These are phyloP conservation scores for Caloenas nicobarica DNA, from an alignment of 2,113 vertebrate genomes.

Conservation along the genomic window DNA sequence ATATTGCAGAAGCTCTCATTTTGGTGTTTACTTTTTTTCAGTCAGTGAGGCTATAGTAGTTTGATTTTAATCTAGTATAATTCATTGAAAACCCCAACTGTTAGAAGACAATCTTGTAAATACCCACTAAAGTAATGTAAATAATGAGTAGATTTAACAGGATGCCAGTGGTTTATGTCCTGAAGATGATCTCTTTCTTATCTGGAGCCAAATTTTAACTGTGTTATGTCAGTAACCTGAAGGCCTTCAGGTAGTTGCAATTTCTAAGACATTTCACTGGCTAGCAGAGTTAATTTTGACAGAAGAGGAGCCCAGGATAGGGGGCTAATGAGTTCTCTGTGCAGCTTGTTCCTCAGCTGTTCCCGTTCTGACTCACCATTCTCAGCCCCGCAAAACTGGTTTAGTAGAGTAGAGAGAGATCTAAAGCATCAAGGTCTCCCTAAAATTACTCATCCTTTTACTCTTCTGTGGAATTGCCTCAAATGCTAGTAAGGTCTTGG, in stretches of 20 bases:
- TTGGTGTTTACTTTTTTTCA: not conserved
- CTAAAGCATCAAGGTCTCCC: not conserved
- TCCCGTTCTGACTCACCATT: not conserved
- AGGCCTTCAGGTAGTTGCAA: not conserved
- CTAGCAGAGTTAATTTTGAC: not conserved
- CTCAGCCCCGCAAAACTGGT: not conserved
- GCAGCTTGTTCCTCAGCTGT: not conserved
- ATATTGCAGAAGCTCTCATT: not conserved
- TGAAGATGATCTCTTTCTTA: not conserved
- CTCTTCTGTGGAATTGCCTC: not conserved
- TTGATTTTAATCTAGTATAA: not conserved
- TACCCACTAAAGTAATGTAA: not conserved
- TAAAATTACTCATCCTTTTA: not conserved
- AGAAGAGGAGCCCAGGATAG: not conserved
- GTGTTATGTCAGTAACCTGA: not conserved
- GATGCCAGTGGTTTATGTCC: not conserved
- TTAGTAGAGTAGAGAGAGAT: not conserved
- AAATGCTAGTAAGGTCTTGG: not conserved
- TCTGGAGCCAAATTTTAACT: not conserved
- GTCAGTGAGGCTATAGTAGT: not conserved
- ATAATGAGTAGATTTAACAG: not conserved
- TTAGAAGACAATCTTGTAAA: not conserved
- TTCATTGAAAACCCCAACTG: not conserved
- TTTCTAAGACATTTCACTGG: not conserved
- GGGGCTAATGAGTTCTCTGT: not conserved